Base-by-base conservation (phyloP, 2,888 invertebrate genomes). In the Thymelicus acteon region DNA sequence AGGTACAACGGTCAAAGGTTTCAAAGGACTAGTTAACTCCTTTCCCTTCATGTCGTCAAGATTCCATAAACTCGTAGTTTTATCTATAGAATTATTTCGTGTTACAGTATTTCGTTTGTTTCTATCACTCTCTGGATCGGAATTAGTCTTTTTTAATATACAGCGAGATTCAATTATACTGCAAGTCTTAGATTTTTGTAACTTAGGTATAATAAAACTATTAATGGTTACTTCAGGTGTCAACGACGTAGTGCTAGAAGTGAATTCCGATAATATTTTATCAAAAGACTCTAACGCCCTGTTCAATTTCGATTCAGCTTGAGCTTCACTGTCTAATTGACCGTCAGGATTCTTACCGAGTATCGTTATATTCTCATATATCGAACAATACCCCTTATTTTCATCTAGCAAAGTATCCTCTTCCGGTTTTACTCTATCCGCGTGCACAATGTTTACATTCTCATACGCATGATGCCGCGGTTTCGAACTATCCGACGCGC, bases 161-260 rank as follows among this genome's bases (percentile, higher is more conserved):
- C 96, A 96, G 73, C 95, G 94, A 0, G 96, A 96, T 85, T 96
- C 96, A 67, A 96, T 96, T 72, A 96, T 96, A 80, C 95, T 95
- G 83, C 96, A 96, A 76, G 96, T 96, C 82, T 96, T 95, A 0
- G 96, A 95, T 83, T 96, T 96, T 79, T 96, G 95, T 76, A 96
- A 85, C 85, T 95, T 95, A 60, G 95, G 95, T 64, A 94, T 92
- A 77, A 88, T 82, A 74, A 91, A 94, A 77, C 75, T 77, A 68
- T 67, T 79, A 64, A 85, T 88, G 74, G 84, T 87, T 19, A 84
- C 77, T 73, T 85, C 85, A 6, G 85, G 76, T 60, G 84, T 83
- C 47, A 87, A 79, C 31, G 88, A 86, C 6, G 85, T 77, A 74
- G 85, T 77, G 75, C 86, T 85, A 10, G 84, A 75, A 40, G 91